These are phyloP conservation scores for Halocynthia aurantium DNA, from an alignment of 23 tunicate species.

Conservation along the genomic window DNA sequence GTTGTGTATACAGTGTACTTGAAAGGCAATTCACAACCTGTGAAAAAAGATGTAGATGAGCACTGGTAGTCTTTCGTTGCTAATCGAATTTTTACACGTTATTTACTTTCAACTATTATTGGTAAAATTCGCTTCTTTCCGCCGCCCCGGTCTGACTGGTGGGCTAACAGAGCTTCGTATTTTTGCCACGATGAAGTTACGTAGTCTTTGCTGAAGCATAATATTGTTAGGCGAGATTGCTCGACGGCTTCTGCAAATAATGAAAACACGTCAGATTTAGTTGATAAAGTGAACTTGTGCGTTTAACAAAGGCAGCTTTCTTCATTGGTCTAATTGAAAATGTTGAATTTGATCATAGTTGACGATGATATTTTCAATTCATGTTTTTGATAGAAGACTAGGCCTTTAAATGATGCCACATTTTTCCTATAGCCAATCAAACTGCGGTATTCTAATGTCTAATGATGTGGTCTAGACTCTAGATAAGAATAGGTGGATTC, in stretches of 20 bases:
- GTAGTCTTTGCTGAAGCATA: constrained; percentile 68
- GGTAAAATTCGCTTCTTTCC: constrained; percentile 48
- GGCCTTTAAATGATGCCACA: too few species aligned
- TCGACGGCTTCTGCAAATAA: constrained; percentile 26
- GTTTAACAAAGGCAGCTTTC: too few species aligned
- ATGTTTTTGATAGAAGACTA: too few species aligned
- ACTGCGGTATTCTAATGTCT: too few species aligned
- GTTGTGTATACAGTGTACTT: constrained; percentile 19
- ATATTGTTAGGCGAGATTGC: constrained; percentile 37
- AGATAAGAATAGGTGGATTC: too few species aligned
- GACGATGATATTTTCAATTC: too few species aligned
- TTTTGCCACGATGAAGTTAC: constrained; percentile 53
- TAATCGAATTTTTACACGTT: not conserved
- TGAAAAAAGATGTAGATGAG: not conserved
- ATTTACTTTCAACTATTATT: constrained; percentile 48
- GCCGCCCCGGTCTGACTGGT: constrained; percentile 50
- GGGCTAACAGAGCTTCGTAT: constrained; percentile 62
- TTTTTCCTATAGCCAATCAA: too few species aligned
- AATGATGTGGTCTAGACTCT: too few species aligned
- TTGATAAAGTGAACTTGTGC: not conserved
- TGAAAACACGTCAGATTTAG: not conserved
- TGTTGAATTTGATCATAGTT: too few species aligned
- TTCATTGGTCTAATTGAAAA: too few species aligned
- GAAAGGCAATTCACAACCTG: constrained; percentile 24
- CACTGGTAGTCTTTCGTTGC: not conserved